These are phyloP conservation scores for Eupithecia vulgata DNA, from an alignment of 2,888 invertebrate species.

Conservation along the genomic window DNA sequence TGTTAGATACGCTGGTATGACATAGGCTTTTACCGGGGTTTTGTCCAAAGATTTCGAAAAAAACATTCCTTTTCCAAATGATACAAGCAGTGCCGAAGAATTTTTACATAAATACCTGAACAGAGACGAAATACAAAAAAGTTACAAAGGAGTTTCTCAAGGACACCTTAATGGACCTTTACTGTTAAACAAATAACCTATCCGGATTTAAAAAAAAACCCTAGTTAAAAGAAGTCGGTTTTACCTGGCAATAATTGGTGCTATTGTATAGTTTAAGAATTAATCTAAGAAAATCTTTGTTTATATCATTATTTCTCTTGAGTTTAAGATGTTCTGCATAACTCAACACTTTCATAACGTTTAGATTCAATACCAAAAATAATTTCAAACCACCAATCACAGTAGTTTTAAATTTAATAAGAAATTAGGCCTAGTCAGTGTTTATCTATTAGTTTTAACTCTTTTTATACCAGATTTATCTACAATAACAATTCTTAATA, in stretches of 20 bases:
- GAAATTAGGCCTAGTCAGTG: constrained; percentile 67
- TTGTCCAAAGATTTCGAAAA: constrained; percentile 50
- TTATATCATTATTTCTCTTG: constrained; percentile 3
- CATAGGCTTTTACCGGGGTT: constrained; percentile 50
- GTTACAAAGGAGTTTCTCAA: background rate
- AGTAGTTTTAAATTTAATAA: constrained; percentile 44
- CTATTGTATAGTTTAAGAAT: constrained; percentile 38
- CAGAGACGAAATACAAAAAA: background rate
- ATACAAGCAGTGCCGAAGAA: background rate
- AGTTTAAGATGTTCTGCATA: constrained; percentile 23
- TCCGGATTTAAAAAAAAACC: background rate
- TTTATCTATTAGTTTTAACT: constrained; percentile 17
- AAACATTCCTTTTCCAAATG: constrained; percentile 40
- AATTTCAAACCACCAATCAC: constrained; percentile 74
- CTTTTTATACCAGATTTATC: constrained; percentile 4
- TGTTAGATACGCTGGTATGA: constrained; percentile 81
- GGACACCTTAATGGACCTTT: background rate
- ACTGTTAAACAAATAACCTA: background rate
- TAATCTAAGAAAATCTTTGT: background rate
- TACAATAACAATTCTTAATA: background rate
- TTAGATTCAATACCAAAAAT: constrained; percentile 76
- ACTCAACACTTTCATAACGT: constrained; percentile 34
- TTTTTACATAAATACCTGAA: background rate
- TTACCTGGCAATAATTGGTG: constrained; percentile 45
- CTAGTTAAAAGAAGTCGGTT: constrained; percentile 7